Base-by-base conservation (phyloP, 1,140 invertebrate genomes). In the Drosophila hydei region DNA sequence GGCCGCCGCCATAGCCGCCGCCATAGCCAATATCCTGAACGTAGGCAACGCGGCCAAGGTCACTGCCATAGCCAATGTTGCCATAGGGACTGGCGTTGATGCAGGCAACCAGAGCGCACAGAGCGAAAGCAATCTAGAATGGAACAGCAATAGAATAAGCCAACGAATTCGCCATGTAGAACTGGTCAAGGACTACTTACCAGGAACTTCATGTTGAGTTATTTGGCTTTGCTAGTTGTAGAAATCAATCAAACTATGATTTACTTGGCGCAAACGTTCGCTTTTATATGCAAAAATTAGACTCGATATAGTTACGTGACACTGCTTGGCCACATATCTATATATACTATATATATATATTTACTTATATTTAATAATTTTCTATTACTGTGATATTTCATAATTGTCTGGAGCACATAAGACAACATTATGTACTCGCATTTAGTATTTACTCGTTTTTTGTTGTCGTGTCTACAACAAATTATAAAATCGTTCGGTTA, bases 171-270 rank as follows among this genome's bases (percentile, higher is more conserved):
- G 0, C n/a, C n/a, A 0, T 21, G 6, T 7, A 16, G 6, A 16
- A 7, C 4, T 9, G 47, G 4, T 19, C n/a, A 18, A 55, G 59
- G 68, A 72, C 33, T 77, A 79, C 83, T 89, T 83, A 88, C 84
- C 84, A 88, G 83, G 78, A 78, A 88, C 75, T 88, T 88, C 83
- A 88, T 88, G 75, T 85, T 88, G 83, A 78, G 60, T 68, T 21
- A 59, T 36, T 67, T 79, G 83, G 83, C 83, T 87, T 80, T 85
- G 80, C 77, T 85, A 80, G 69, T 77, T 85, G 68, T 79, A 45
- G 83, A 65, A 88, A 88, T 88, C 83, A 88, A 88, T 89, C 68
- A 89, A 88, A 88, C 83, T 88, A 83, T 88, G 51, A 88, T 79
- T 88, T 76, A n/a, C 36, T 33, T 43, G 68, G 19, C 68, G 11